Base-by-base conservation (phyloP, 2,113 vertebrate genomes). In the Nanger granti region DNA sequence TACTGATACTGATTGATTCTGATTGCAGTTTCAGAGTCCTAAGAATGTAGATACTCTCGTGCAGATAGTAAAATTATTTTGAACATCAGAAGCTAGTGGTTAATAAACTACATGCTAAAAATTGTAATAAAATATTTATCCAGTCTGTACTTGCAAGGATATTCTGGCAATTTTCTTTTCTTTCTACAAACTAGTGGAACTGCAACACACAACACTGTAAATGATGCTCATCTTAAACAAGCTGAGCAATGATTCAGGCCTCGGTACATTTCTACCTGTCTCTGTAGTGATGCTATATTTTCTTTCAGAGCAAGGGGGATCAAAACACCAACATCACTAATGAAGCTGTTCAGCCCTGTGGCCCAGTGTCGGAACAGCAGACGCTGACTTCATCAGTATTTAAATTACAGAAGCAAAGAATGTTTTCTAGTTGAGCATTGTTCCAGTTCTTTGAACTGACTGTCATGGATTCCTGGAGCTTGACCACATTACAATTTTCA, bases 401-500 rank as follows among this genome's bases (percentile, higher is more conserved):
- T 95, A 97, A 97, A 92, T 96, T 98, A 97, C 88, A 94, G 98
- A 55, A 95, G 91, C 97, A 0, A 0, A 96, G 95, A 98, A 91
- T 95, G 95, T 98, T 98, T 98, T 97, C 97, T 95, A 85, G 1
- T 94, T 76, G 69, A 98, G 96, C 98, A 98, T 98, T 98, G 98
- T 98, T 98, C 98, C 98, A 98, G 93, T 86, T 97, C 98, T 99
- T 98, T 98, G 98, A 98, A 98, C 97, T 94, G 97, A 98, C 86
- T 97, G 98, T 98, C 97, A 98, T 94, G 98, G 94, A 97, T 98
- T 98, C 98, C 98, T 98, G 98, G 97, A 97, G 98, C 98, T 98
- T 98, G 97, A 98, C 98, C 98, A 98, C 97, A 98, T 99, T 98
- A 98, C 98, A 98, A 98, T 99, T 99, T 99, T 98, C 98, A 99